phyloP scores from a whole-genome alignment of 2,888 invertebrate genomes.

The Gymnocheta viridis region DNA sequence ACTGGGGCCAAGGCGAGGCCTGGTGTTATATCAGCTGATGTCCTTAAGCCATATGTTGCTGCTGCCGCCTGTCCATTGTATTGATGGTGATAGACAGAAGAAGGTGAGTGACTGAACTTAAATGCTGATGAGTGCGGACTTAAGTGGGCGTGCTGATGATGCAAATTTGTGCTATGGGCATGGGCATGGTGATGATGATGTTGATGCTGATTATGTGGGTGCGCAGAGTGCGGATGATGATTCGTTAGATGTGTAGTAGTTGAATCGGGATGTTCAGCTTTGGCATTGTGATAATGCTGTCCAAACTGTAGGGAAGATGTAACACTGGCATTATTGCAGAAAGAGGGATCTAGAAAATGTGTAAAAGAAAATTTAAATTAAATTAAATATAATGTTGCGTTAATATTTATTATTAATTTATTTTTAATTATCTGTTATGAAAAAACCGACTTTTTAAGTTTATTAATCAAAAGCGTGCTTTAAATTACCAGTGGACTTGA shows the following conservation, averaged over 20 bases:
- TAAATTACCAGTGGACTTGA: no score
- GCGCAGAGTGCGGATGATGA: conserved; percentile 72
- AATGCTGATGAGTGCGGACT: conserved; percentile 69
- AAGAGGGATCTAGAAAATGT: conserved; percentile 74
- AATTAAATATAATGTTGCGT: background rate
- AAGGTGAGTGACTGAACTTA: conserved; percentile 76
- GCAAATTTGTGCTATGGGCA: conserved; percentile 51
- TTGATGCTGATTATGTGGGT: conserved; percentile 71
- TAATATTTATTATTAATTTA: background rate
- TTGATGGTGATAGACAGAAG: conserved; percentile 70
- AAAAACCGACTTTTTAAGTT: no score
- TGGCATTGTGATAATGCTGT: conserved; percentile 77
- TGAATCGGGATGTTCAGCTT: conserved; percentile 82
- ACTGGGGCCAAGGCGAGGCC: conserved; percentile 72
- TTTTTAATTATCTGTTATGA: no score
- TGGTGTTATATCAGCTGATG: conserved; percentile 73
- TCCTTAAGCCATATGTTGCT: conserved; percentile 71
- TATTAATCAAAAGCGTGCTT: no score
- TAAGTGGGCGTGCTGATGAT: conserved; percentile 72
- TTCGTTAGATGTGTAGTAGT: conserved; percentile 76
- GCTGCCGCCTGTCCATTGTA: conserved; percentile 69
- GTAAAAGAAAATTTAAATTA: background rate
- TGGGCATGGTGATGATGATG: conserved; percentile 70
- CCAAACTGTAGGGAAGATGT: conserved; percentile 70
- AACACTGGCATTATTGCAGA: conserved; percentile 76